Base-by-base conservation (phyloP, 2,113 vertebrate species). In the Tiliqua scincoides region DNA sequence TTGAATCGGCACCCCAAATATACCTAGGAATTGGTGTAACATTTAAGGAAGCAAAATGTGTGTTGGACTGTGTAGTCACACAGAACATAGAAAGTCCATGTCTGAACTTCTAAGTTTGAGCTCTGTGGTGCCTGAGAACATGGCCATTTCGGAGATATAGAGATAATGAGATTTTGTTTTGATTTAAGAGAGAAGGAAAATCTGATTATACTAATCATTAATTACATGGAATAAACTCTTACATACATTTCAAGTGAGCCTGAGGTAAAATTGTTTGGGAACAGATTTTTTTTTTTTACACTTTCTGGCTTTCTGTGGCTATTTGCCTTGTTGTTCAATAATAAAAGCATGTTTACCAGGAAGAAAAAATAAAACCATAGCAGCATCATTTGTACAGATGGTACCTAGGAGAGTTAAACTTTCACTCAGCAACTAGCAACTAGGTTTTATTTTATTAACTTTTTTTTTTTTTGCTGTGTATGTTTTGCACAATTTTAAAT, bases 381-480 rank as follows among this genome's bases (percentile, higher is more conserved):
- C 30, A 82, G 0, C 2, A 10, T 35, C 20, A 77, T 30, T 88
- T 86, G 7, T 79, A 62, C 5, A 85, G 62, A 70, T 82, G 27
- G 9, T 89, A 52, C 40, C 6, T 27, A 0, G 63, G 32, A 86
- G n/a, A 85, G 72, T 90, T 71, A 89, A 87, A 87, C 32, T n/a
- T 80, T 2, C 17, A 25, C 75, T 90, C 77, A n/a, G 63, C 30
- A 86, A 79, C 23, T 9, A 63, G 15, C 83, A 87, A 57, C 11
- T 11, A 61, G 18, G 1, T n/a, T 5, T 2, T 87, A 4, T 59
- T 4, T 48, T 32, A 30, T 74, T 79, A 12, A 43, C n/a, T 65
- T 82, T 1, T 48, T 25, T 32, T 86, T 83, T 30, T 57, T 73
- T 48, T 27, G 27, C 27, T 71, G 35, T 71, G 35, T 18, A 37